Percentiles rank a stretch among this genome's conserved stretches.
These are phyloP conservation scores for Drosophila nigricruria DNA, from an alignment of 2,888 invertebrate species.

Conservation along the genomic window DNA sequence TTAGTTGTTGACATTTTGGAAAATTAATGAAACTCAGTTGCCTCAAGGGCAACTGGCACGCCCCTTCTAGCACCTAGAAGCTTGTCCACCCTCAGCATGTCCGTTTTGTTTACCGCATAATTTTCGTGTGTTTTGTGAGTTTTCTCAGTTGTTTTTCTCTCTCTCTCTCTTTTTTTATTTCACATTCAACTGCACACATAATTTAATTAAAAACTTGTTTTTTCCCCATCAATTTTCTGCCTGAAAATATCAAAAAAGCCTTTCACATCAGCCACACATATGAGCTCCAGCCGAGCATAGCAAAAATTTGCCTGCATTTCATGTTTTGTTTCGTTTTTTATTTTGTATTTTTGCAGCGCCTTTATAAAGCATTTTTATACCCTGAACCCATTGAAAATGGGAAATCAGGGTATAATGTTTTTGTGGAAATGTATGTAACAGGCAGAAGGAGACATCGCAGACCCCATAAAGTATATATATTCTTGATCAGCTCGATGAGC, in stretches of 20 bases:
- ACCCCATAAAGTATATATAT: too few species aligned
- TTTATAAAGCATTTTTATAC: constrained; percentile 59
- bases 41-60: constrained; percentile 60
- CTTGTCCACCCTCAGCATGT: constrained; percentile 27
- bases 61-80: constrained; percentile 18
- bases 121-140: constrained; percentile 58
- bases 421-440: too few species aligned
- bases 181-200: constrained; percentile 76
- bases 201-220: constrained; percentile 73
- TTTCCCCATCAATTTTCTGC: constrained; percentile 28
- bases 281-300: constrained; percentile 50
- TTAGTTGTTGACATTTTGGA: constrained; percentile 83
- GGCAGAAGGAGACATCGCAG: too few species aligned
- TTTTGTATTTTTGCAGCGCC: constrained; percentile 45
- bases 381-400: too few species aligned
- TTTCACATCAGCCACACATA: constrained; percentile 40
- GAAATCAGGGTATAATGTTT: too few species aligned
- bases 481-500: too few species aligned
- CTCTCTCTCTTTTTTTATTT: constrained; percentile 42
- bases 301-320: constrained; percentile 61
- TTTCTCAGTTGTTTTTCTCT: constrained; percentile 18
- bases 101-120: constrained; percentile 70
- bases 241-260: constrained; percentile 57
- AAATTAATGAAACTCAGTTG: constrained; percentile 82
- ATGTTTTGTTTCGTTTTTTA: constrained; percentile 58